phyloP scores from a whole-genome alignment of 2,797 vertebrate genomes.

The Dallia pectoralis region DNA sequence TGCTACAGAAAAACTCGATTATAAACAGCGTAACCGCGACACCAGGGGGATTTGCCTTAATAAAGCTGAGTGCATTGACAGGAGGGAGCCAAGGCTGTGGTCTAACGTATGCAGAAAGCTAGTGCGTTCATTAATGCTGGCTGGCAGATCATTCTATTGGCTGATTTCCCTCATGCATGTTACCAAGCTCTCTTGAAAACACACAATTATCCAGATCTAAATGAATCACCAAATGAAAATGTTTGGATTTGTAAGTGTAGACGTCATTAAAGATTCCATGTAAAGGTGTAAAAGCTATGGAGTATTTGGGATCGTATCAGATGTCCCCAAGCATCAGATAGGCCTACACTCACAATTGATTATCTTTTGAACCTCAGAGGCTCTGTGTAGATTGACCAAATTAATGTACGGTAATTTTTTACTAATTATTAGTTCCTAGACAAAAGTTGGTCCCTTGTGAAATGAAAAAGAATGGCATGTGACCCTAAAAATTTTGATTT shows the following conservation, averaged over 20 bases:
- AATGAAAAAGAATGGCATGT: too few species aligned
- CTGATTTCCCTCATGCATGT: not conserved
- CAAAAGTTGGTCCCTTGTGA: too few species aligned
- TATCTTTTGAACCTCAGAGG: not conserved
- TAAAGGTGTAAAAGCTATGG: not conserved
- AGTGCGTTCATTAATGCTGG: not conserved
- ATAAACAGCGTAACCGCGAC: constrained; percentile 52
- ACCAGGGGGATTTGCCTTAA: constrained; percentile 57
- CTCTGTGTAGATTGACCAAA: not conserved
- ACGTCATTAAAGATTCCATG: not conserved
- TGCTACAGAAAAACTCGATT: constrained; percentile 62
- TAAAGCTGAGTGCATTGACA: constrained; percentile 63
- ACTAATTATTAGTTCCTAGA: too few species aligned
- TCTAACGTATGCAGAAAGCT: too few species aligned
- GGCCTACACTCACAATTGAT: too few species aligned
- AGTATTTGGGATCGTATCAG: too few species aligned
- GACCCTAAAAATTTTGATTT: too few species aligned
- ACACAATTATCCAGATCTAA: not conserved
- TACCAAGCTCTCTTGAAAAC: not conserved
- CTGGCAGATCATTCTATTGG: not conserved
- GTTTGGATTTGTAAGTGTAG: not conserved
- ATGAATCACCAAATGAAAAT: not conserved
- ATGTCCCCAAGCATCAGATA: not conserved
- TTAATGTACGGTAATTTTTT: too few species aligned
- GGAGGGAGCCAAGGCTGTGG: not conserved